phyloP scores from a whole-genome alignment of 2,888 invertebrate genomes.

The Chymomyza caudatula region DNA sequence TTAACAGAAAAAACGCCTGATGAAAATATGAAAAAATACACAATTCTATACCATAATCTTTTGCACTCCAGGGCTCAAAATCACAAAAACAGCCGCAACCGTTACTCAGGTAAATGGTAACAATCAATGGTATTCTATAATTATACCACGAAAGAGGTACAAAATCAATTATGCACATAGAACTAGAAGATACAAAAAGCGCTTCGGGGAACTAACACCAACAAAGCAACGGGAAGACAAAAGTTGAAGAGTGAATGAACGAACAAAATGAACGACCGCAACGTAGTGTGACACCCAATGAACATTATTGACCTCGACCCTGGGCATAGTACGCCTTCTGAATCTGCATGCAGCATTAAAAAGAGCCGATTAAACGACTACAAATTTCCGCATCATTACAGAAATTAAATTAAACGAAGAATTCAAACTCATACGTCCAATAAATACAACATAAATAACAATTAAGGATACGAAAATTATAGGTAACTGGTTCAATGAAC shows the following conservation, averaged over 20 bases:
- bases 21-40: not conserved
- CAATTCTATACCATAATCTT: constrained; percentile 47
- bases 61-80: constrained; percentile 39
- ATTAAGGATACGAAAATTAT: constrained; percentile 48
- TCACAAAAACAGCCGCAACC: constrained; percentile 18
- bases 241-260: constrained; percentile 4
- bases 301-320: constrained; percentile 60
- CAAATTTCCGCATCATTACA: constrained; percentile 65
- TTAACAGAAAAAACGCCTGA: constrained; percentile 36
- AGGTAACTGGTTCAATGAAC: constrained; percentile 6
- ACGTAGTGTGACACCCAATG: constrained; percentile 21
- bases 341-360: constrained; percentile 13
- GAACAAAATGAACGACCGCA: constrained; percentile 15
- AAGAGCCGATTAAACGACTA: constrained; percentile 40
- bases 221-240: not conserved
- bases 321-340: constrained; percentile 23
- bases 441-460: constrained; percentile 41
- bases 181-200: not conserved
- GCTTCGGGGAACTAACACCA: not conserved
- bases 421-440: constrained; percentile 32
- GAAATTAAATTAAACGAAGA: constrained; percentile 48
- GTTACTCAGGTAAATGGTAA: constrained; percentile 42
- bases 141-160: constrained; percentile 53
- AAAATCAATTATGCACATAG: constrained; percentile 62
- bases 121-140: constrained; percentile 53